These are phyloP conservation scores for Pammene aurita DNA, from an alignment of 2,888 invertebrate genomes.

Conservation along the genomic window DNA sequence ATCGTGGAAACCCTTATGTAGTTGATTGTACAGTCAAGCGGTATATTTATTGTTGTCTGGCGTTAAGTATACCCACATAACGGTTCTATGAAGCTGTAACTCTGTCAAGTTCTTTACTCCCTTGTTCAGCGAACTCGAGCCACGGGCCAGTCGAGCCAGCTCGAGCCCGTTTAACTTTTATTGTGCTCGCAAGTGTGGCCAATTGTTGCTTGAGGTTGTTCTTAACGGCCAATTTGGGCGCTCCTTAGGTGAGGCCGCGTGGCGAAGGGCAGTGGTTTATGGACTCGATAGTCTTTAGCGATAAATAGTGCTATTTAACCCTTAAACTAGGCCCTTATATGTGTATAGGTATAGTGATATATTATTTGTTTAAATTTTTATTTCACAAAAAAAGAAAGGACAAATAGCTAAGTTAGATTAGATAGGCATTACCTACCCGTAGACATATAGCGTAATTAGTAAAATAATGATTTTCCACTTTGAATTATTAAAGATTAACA, in stretches of 20 bases:
- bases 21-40: too few species aligned
- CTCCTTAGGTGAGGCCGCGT: constrained; percentile 22
- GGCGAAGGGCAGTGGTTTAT: constrained; percentile 5
- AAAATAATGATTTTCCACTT: too few species aligned
- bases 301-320: neutral
- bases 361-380: too few species aligned
- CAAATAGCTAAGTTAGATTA: too few species aligned
- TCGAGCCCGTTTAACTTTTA: constrained; percentile 60
- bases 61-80: too few species aligned
- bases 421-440: too few species aligned
- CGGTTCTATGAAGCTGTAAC: neutral
- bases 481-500: too few species aligned
- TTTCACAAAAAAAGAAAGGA: too few species aligned
- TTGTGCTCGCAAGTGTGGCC: constrained; percentile 50
- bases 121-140: constrained; percentile 32
- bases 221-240: constrained; percentile 40
- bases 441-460: too few species aligned
- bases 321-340: neutral
- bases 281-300: constrained; percentile 1
- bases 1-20: too few species aligned
- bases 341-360: too few species aligned
- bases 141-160: constrained; percentile 39
- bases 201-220: constrained; percentile 41
- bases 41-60: too few species aligned
- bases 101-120: constrained; percentile 2